phyloP scores from a whole-genome alignment of 2,797 vertebrate genomes.

The Cyclopterus lumpus region DNA sequence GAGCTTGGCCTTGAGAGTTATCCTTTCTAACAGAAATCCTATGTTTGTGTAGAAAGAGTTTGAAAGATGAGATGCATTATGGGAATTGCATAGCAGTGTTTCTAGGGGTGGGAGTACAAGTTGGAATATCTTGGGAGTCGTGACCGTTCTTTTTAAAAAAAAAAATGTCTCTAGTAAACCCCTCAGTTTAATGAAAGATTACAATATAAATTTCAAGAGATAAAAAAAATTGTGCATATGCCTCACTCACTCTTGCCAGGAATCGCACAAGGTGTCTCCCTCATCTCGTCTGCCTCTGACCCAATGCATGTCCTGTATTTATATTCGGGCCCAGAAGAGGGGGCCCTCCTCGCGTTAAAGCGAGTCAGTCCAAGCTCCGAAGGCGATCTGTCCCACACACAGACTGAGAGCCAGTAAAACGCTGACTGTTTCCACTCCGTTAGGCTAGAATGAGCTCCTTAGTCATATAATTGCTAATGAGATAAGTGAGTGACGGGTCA shows the following conservation, averaged over 20 bases:
- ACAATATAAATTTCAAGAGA: not conserved
- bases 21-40: not conserved
- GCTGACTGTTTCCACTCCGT: slow-evolving; percentile 75
- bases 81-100: not conserved
- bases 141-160: not conserved
- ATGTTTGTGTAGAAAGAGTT: not conserved
- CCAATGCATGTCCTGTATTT: not conserved
- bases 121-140: not conserved
- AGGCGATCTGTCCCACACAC: slow-evolving; percentile 36
- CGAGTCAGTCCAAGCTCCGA: not conserved
- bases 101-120: not conserved
- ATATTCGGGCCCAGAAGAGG: slow-evolving; percentile 56
- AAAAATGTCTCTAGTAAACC: too few relatives aligned
- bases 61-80: not conserved
- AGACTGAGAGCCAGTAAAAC: slow-evolving; percentile 62
- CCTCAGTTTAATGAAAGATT: not conserved
- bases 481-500: slow-evolving; percentile 71
- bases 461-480: slow-evolving; percentile 81
- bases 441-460: slow-evolving; percentile 72
- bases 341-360: slow-evolving; percentile 35
- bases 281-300: not conserved
- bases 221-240: not conserved
- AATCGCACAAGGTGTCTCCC: not conserved
- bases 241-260: not conserved
- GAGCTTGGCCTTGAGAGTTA: not conserved